Percentiles rank a stretch among this genome's conserved stretches.
phyloP scores from a whole-genome alignment of 2,888 invertebrate species.

The Beris morrisii region DNA sequence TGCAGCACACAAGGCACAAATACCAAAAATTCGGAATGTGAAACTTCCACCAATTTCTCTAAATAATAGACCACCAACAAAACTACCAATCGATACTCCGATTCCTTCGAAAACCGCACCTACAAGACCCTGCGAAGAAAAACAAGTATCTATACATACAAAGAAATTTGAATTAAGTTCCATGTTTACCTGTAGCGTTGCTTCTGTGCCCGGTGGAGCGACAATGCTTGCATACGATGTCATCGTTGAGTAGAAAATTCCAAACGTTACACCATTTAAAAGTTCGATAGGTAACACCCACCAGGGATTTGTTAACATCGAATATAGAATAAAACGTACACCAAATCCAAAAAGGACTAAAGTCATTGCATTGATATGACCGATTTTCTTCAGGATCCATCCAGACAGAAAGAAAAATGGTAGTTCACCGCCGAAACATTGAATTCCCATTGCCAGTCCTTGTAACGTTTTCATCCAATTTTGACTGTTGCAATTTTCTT shows the following conservation, averaged over 20 bases:
- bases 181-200: conserved; percentile 74
- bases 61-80: conserved; percentile 74
- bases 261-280: conserved; percentile 85
- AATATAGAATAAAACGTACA: conserved; percentile 79
- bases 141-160: conserved; percentile 4
- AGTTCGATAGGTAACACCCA: conserved; percentile 82
- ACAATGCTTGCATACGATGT: conserved; percentile 83
- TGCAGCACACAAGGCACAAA: conserved; percentile 65
- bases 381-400: conserved; percentile 73
- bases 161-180: conserved; percentile 25
- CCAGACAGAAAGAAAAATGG: conserved; percentile 86
- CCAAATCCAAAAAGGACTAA: conserved; percentile 79
- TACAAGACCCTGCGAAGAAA: conserved; percentile 69
- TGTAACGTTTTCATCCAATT: conserved; percentile 72
- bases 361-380: conserved; percentile 82
- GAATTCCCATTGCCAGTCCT: conserved; percentile 73
- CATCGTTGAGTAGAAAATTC: conserved; percentile 86
- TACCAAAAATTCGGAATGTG: conserved; percentile 74
- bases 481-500: conserved; percentile 46
- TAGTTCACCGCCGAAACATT: conserved; percentile 82
- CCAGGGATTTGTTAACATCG: conserved; percentile 78
- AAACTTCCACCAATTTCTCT: conserved; percentile 65
- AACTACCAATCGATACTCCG: conserved; percentile 78
- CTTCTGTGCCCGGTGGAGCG: conserved; percentile 81
- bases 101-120: conserved; percentile 87